Evolutionary conservation across 2,797 vertebrate species (phyloP).

Genomic region (Falco peregrinus): DNA sequence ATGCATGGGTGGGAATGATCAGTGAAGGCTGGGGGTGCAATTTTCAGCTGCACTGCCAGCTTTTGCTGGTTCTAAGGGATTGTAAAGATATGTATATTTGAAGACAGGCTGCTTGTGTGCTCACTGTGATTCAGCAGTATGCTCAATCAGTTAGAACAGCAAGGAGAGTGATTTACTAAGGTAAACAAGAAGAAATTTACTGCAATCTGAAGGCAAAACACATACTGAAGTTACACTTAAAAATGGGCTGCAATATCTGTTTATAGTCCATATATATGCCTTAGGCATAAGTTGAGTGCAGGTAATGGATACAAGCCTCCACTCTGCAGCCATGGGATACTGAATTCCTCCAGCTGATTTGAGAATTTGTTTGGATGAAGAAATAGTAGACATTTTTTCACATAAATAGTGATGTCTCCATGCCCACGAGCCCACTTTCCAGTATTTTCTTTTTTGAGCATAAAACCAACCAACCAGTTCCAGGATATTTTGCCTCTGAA

Average conservation of each 20-base stretch:
- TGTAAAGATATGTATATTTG: background rate
- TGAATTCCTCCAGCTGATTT: background rate
- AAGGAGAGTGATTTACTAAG: background rate
- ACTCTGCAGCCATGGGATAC: background rate
- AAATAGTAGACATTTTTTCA: background rate
- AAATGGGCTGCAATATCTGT: background rate
- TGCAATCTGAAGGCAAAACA: background rate
- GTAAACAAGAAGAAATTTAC: background rate
- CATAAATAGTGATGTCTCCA: background rate
- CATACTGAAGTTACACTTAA: background rate
- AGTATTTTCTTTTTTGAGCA: background rate
- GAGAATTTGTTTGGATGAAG: background rate
- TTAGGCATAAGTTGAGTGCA: background rate
- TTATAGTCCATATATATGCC: background rate
- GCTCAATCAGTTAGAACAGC: conserved; percentile 25
- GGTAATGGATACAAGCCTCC: background rate
- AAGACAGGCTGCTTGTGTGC: background rate
- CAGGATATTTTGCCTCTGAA: background rate
- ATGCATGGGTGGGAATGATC: background rate
- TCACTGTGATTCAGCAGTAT: conserved; percentile 31
- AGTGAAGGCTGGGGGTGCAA: background rate
- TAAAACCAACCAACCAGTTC: background rate
- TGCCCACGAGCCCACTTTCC: background rate
- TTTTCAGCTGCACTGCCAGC: background rate
- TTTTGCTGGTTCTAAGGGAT: background rate